A percentile compares a stretch with the other conserved stretches of the same genome.
Evolutionary conservation across 2,888 invertebrate genomes (phyloP).

Genomic region (Myopa tessellatipennis): DNA sequence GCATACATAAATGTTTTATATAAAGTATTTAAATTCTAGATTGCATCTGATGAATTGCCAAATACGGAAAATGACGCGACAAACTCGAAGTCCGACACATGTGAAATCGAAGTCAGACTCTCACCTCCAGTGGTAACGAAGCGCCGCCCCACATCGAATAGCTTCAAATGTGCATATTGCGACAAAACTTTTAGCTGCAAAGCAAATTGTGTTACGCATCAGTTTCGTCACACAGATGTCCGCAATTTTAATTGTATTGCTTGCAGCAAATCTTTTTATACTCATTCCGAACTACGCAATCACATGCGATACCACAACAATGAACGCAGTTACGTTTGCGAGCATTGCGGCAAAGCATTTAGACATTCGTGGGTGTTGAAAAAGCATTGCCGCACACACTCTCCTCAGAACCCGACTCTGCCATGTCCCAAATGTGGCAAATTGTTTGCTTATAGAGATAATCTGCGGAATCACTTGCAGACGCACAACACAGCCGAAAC

Average conservation of each 20-base stretch:
- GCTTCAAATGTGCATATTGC: conserved; percentile 19
- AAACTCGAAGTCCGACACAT: too few relatives aligned
- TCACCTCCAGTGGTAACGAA: background rate
- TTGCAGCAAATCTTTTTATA: conserved; percentile 24
- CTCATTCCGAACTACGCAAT: conserved; percentile 18
- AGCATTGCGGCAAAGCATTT: conserved; percentile 34
- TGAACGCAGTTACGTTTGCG: conserved; percentile 25
- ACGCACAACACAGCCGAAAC: conserved; percentile 9
- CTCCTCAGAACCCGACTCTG: background rate
- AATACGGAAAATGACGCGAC: background rate
- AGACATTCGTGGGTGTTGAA: conserved; percentile 31
- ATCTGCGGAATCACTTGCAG: conserved; percentile 18
- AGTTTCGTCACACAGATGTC: conserved; percentile 12
- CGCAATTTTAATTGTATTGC: conserved; percentile 5
- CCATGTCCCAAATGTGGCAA: conserved; percentile 33
- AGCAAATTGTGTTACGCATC: conserved; percentile 20
- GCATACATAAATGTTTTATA: too few relatives aligned
- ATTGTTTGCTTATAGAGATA: conserved; percentile 25
- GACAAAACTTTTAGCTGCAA: conserved; percentile 12
- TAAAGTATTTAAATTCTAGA: background rate
- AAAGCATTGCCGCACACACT: conserved; percentile 27
- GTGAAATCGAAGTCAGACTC: too few relatives aligned
- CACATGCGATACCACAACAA: conserved; percentile 23
- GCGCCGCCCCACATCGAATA: background rate
- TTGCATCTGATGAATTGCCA: background rate